These are phyloP conservation scores for Drosophila biarmipes DNA, from an alignment of 1,140 invertebrate genomes.

Conservation along the genomic window DNA sequence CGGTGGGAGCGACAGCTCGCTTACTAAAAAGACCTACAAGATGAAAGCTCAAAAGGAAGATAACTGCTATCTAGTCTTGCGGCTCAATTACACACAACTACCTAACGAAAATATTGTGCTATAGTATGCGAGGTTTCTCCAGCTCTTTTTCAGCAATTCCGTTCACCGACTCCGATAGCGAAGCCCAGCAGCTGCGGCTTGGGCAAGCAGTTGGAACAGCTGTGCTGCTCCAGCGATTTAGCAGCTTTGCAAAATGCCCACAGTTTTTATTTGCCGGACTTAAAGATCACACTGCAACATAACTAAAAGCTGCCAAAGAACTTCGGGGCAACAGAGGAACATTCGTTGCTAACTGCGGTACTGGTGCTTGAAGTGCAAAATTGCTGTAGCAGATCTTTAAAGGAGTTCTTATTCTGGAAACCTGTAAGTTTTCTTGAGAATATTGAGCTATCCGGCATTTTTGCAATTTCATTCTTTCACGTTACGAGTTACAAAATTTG, in stretches of 20 bases:
- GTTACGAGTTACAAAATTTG: too few species aligned
- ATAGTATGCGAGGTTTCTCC: neutral
- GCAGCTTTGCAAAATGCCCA: neutral
- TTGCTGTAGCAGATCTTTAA: constrained; percentile 31
- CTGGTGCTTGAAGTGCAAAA: constrained; percentile 22
- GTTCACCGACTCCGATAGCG: constrained; percentile 3
- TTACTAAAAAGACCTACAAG: neutral
- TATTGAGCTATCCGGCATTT: neutral
- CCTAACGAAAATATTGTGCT: neutral
- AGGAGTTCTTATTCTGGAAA: constrained; percentile 7
- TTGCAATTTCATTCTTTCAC: constrained; percentile 33
- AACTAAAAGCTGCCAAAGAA: constrained; percentile 15
- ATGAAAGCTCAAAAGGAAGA: constrained; percentile 4
- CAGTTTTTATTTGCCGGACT: constrained; percentile 12
- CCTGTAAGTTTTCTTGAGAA: neutral
- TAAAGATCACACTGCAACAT: constrained; percentile 2
- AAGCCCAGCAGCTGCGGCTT: constrained; percentile 7
- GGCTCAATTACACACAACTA: constrained; percentile 1
- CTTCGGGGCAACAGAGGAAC: constrained; percentile 25
- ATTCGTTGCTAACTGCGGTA: constrained; percentile 21
- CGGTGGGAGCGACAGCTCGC: neutral
- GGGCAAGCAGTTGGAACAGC: constrained; percentile 18
- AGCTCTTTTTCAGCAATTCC: neutral
- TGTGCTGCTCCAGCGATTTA: constrained; percentile 8
- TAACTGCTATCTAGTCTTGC: constrained; percentile 2